Evolutionary conservation across 2,113 vertebrate species (phyloP).

Genomic region (Stigmatopora argus): DNA sequence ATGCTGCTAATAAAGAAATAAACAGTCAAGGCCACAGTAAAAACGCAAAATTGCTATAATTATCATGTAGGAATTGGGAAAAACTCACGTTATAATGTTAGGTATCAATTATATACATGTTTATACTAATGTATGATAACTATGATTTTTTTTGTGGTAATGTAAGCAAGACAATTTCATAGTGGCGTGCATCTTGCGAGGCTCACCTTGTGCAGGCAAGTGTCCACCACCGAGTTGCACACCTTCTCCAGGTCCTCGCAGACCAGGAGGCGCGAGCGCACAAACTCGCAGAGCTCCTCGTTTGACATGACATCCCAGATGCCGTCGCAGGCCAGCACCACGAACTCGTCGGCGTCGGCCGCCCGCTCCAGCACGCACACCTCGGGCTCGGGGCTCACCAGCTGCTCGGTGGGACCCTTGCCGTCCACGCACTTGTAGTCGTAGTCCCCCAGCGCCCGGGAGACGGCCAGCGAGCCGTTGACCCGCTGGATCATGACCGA

Average conservation of each 20-base stretch:
- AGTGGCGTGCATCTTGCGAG: background rate
- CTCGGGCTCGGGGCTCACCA: conserved; percentile 98
- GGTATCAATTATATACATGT: too few species aligned
- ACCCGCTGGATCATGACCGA: conserved; percentile 99
- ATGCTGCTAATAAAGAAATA: too few species aligned
- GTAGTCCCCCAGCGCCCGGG: conserved; percentile 96
- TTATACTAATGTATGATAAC: too few species aligned
- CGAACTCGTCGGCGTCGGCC: conserved; percentile 91
- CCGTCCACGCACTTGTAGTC: conserved; percentile 99
- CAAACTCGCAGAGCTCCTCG: conserved; percentile 96
- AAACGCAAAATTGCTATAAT: too few species aligned
- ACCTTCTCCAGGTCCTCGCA: conserved; percentile 96
- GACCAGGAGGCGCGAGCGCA: conserved; percentile 91
- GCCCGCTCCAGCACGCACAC: conserved; percentile 91
- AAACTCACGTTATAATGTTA: too few species aligned
- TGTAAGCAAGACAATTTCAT: too few species aligned
- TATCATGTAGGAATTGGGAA: too few species aligned
- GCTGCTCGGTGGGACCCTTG: conserved; percentile 97
- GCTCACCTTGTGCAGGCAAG: conserved; percentile 97
- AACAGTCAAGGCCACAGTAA: too few species aligned
- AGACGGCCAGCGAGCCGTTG: conserved; percentile 95
- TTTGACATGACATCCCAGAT: conserved; percentile 99
- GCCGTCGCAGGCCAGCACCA: conserved; percentile 95
- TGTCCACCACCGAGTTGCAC: conserved; percentile 98
- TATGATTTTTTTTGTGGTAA: too few species aligned